A percentile compares a stretch with the other conserved stretches of the same genome.
Conservation (phyloP, 2,888 invertebrate genomes). For the Macrosoma leucophasiata region DNA sequence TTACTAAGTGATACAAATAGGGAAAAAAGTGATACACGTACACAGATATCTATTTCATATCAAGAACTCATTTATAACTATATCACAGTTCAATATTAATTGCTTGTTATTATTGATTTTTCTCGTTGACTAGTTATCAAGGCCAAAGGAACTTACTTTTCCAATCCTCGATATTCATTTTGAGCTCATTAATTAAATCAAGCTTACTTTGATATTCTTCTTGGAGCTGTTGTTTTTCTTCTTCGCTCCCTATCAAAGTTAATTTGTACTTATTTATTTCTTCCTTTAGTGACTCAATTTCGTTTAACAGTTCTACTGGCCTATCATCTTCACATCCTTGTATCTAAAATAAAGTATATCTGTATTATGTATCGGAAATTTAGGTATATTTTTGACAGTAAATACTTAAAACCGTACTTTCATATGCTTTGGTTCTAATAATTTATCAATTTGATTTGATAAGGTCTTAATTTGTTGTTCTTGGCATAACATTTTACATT, state of each 20-base stretch:
- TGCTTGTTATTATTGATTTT: too few relatives aligned
- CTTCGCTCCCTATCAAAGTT: slow-evolving; percentile 45
- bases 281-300: slow-evolving; percentile 53
- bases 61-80: too few relatives aligned
- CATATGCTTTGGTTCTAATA: slow-evolving; percentile 50
- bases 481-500: slow-evolving; percentile 73
- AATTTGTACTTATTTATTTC: slow-evolving; percentile 51
- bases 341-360: slow-evolving; percentile 25
- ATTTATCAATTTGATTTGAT: slow-evolving; percentile 65
- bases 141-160: slow-evolving; percentile 42
- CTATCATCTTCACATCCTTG: slow-evolving; percentile 29
- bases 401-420: too few relatives aligned
- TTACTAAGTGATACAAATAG: too few relatives aligned
- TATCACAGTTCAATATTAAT: too few relatives aligned
- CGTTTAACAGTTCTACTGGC: slow-evolving; percentile 43
- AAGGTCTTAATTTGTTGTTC: slow-evolving; percentile 75
- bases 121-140: too few relatives aligned
- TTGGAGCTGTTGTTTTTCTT: slow-evolving; percentile 52
- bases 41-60: too few relatives aligned
- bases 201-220: slow-evolving; percentile 47
- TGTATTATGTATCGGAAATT: too few relatives aligned
- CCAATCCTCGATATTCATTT: slow-evolving; percentile 52
- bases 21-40: too few relatives aligned
- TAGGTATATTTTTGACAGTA: too few relatives aligned
- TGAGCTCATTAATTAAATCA: slow-evolving; percentile 47